These are phyloP conservation scores for Augiades crinisus DNA, from an alignment of 2,888 invertebrate species.

Conservation along the genomic window DNA sequence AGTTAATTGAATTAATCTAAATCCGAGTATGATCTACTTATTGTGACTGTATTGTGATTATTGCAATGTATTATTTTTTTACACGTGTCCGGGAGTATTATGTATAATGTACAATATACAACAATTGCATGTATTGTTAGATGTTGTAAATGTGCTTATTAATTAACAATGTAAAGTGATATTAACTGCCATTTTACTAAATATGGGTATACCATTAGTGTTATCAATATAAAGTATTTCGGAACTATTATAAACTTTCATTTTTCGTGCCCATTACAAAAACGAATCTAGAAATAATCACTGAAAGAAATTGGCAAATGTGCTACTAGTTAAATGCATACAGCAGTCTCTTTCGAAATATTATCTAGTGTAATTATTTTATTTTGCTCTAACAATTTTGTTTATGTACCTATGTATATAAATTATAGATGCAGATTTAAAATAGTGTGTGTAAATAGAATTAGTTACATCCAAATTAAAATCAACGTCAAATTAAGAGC, in stretches of 20 bases:
- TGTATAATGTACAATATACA: constrained; percentile 25
- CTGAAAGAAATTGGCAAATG: background rate
- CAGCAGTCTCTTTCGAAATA: constrained; percentile 4
- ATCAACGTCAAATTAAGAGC: too few species aligned
- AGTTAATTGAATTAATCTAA: constrained; percentile 42
- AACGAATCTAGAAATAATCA: background rate
- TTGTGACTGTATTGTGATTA: constrained; percentile 34
- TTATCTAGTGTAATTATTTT: constrained; percentile 14
- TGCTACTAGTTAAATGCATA: background rate
- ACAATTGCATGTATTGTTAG: constrained; percentile 31
- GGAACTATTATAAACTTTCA: constrained; percentile 5
- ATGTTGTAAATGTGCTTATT: constrained; percentile 46
- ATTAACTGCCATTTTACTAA: constrained; percentile 69
- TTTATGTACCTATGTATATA: background rate
- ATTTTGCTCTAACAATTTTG: constrained; percentile 14
- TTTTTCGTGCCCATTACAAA: background rate
- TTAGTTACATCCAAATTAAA: too few species aligned
- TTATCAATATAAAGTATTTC: constrained; percentile 29
- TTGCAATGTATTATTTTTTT: constrained; percentile 30
- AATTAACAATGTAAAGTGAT: constrained; percentile 50
- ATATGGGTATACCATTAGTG: constrained; percentile 35
- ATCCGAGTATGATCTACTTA: constrained; percentile 42
- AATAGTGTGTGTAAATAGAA: constrained; percentile 9
- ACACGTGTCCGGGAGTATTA: constrained; percentile 9
- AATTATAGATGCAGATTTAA: constrained; percentile 4